Percentiles rank a stretch among this genome's conserved stretches.
Evolutionary conservation across 2,888 invertebrate genomes (phyloP).

Genomic region (Altica lythri): DNA sequence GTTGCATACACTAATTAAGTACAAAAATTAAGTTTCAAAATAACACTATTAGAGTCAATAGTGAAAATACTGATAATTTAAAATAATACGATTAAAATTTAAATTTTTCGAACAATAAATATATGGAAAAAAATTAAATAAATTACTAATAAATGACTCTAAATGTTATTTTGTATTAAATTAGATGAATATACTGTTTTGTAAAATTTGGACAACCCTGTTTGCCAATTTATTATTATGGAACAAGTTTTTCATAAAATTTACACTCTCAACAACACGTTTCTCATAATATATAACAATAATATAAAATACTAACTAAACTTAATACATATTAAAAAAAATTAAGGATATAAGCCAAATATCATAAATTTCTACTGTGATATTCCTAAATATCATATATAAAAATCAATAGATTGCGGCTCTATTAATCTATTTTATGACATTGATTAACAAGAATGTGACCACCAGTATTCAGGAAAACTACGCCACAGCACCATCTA

Average conservation of each 20-base stretch:
- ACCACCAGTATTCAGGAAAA: too few relatives aligned
- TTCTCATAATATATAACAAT: constrained; percentile 28
- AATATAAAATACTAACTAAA: constrained; percentile 32
- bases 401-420: background rate
- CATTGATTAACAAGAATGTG: too few relatives aligned
- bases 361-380: constrained; percentile 17
- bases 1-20: constrained; percentile 28
- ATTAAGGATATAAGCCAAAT: constrained; percentile 31
- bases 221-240: constrained; percentile 11
- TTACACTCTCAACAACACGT: constrained; percentile 31
- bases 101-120: too few relatives aligned
- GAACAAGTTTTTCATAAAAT: constrained; percentile 30
- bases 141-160: background rate
- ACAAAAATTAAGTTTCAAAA: constrained; percentile 13
- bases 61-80: background rate
- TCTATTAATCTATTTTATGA: too few relatives aligned
- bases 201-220: constrained; percentile 10
- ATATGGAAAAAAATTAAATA: background rate
- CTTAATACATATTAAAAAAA: constrained; percentile 26
- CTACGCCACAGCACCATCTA: too few relatives aligned
- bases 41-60: background rate
- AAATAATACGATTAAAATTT: too few relatives aligned
- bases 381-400: constrained; percentile 1
- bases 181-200: constrained; percentile 9
- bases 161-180: background rate